Base-by-base conservation (phyloP, 2,113 vertebrate species). In the Syngnathus floridae region DNA sequence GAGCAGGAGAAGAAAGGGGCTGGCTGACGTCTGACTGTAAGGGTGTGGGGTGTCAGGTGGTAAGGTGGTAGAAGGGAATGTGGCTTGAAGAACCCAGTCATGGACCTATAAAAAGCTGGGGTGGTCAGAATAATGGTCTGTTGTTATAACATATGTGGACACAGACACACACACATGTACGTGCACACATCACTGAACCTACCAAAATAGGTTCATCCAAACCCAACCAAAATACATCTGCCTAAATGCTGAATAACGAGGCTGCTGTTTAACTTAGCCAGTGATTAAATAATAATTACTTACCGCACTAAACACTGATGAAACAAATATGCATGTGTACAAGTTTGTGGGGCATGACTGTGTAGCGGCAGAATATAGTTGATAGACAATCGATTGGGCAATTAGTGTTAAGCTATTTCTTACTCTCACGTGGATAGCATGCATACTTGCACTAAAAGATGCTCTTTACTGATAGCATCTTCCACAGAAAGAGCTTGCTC, bases 91-190 rank as follows among this genome's bases (percentile, higher is more conserved):
- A 64, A 69, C 56, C 35, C 40, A 26, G 64, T 66, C 66, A 43
- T 49, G 66, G 76, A 43, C 57, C 87, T 82, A 87, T 69, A 87
- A 87, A 86, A 84, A 85, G 65, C 70, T 41, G 13, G 8, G 72
- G 82, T 84, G 85, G 84, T 87, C 82, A 83, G 81, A 85, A 84
- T 82, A 87, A 83, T 76, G 76, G 72, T 57, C 81, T 78, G 82
- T 83, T 86, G 85, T 85, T 84, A 76, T 83, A 75, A 75, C 72
- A 70, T 68, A 58, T 58, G 43, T 70, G 62, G 51, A 67, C 74
- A 63, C 58, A 49, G 35, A 57, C 62, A 60, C 19, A 49, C 67
- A 65, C 36, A 21, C 17, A 64, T 22, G 31, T 6, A 36, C 48
- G n/a, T 43, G 38, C 57, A 56, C 64, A 66, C 69, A 68, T 70